These are phyloP conservation scores for Bathynomus jamesi DNA, from an alignment of 1,140 invertebrate species.

Conservation along the genomic window DNA sequence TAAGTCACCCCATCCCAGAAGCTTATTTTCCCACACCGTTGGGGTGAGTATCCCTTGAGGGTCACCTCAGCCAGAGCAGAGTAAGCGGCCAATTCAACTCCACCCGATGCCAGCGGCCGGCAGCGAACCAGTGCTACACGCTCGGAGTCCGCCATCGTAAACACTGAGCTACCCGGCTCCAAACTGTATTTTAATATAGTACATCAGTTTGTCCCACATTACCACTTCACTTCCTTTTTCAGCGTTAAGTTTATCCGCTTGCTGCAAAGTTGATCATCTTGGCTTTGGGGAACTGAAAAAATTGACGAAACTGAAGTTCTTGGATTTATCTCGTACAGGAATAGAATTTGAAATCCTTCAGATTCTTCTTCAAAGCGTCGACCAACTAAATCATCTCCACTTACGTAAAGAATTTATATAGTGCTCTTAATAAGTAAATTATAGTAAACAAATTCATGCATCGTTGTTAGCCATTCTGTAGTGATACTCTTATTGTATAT, in stretches of 20 bases:
- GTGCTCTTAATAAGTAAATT: background rate
- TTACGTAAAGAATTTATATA: background rate
- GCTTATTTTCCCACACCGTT: no score
- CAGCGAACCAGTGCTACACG: no score
- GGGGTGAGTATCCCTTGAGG: no score
- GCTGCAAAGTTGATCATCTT: conserved; percentile 29
- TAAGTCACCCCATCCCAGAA: no score
- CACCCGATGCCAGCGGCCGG: no score
- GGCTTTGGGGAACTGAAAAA: conserved; percentile 36
- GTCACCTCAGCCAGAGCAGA: no score
- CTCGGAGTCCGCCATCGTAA: no score
- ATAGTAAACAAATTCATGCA: background rate
- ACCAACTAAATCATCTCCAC: conserved; percentile 24
- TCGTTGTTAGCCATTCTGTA: background rate
- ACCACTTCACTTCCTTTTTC: background rate
- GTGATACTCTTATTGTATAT: background rate
- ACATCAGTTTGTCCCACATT: no score
- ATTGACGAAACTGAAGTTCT: conserved; percentile 8
- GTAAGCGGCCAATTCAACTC: no score
- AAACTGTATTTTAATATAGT: no score
- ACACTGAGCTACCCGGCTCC: no score
- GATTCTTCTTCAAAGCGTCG: conserved; percentile 28
- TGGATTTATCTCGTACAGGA: conserved; percentile 27
- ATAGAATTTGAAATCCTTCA: conserved; percentile 30
- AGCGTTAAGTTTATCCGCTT: conserved; percentile 30